Evolutionary conservation across 2,797 vertebrate species (phyloP).

Genomic region (Sternotherus odoratus): DNA sequence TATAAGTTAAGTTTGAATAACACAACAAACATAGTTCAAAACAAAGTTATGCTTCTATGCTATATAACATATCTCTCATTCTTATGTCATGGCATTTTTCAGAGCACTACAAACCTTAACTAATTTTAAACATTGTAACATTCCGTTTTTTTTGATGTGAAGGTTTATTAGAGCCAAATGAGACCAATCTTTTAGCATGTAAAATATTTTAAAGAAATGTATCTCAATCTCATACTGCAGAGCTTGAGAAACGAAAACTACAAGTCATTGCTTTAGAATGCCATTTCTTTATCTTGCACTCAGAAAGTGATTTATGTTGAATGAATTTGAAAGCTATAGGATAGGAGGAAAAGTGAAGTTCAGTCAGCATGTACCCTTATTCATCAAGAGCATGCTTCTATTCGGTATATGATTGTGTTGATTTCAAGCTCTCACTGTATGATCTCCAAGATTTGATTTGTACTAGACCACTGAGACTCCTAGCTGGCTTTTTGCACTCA

Average conservation of each 20-base stretch:
- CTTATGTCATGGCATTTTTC: not conserved
- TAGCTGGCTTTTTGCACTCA: slow-evolving; percentile 68
- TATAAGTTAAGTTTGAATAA: slow-evolving; percentile 13
- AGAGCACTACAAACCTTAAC: not conserved
- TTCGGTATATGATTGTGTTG: slow-evolving; percentile 72
- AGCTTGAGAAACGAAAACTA: not conserved
- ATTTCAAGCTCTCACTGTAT: slow-evolving; percentile 69
- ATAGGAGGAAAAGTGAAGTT: slow-evolving; percentile 37
- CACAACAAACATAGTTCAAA: not conserved
- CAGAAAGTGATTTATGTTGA: slow-evolving; percentile 35
- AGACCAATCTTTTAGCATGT: not conserved
- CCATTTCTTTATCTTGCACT: not conserved
- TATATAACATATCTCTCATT: not conserved
- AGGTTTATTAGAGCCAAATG: not conserved
- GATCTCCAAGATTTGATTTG: slow-evolving; percentile 78
- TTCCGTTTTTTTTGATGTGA: not conserved
- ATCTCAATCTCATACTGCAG: not conserved
- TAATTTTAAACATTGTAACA: not conserved
- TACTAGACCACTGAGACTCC: slow-evolving; percentile 72
- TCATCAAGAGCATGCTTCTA: slow-evolving; percentile 69
- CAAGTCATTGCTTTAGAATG: not conserved
- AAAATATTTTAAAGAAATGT: slow-evolving; percentile 1
- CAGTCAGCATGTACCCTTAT: slow-evolving; percentile 44
- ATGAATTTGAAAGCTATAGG: slow-evolving; percentile 46
- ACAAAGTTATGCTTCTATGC: not conserved